Evolutionary conservation across 2,888 invertebrate species (phyloP).

Genomic region (Pherbina coryleti): DNA sequence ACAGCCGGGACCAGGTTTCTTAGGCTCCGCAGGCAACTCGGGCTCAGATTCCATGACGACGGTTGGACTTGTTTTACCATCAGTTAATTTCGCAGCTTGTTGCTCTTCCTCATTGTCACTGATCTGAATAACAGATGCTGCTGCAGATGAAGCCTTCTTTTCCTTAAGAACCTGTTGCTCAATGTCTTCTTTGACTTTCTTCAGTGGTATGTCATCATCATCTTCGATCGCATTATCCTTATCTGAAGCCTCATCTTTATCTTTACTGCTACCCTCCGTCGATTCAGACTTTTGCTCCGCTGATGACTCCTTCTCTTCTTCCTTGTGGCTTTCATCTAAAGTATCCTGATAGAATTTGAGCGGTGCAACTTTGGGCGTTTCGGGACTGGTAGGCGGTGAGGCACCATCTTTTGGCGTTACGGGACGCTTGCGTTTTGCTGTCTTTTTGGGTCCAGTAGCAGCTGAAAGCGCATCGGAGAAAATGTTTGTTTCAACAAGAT

Average conservation of each 20-base stretch:
- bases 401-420: conserved; percentile 79
- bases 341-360: conserved; percentile 93
- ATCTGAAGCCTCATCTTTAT: conserved; percentile 43
- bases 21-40: conserved; percentile 55
- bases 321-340: conserved; percentile 73
- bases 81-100: conserved; percentile 47
- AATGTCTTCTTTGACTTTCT: conserved; percentile 68
- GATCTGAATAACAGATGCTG: conserved; percentile 8
- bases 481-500: conserved; percentile 90
- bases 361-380: conserved; percentile 71
- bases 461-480: conserved; percentile 93
- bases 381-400: conserved; percentile 73
- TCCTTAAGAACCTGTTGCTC: conserved; percentile 65
- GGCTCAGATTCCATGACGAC: conserved; percentile 52
- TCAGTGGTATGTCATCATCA: conserved; percentile 68
- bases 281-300: conserved; percentile 51
- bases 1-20: conserved; percentile 67
- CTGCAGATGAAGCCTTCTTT: conserved; percentile 47
- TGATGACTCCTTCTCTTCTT: conserved; percentile 58
- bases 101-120: conserved; percentile 43
- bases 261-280: conserved; percentile 42
- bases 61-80: conserved; percentile 41
- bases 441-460: conserved; percentile 80
- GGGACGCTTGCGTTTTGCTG: conserved; percentile 83
- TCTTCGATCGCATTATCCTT: conserved; percentile 56